Base-by-base conservation (phyloP, 1,140 invertebrate species). In the Arctopsyche grandis region DNA sequence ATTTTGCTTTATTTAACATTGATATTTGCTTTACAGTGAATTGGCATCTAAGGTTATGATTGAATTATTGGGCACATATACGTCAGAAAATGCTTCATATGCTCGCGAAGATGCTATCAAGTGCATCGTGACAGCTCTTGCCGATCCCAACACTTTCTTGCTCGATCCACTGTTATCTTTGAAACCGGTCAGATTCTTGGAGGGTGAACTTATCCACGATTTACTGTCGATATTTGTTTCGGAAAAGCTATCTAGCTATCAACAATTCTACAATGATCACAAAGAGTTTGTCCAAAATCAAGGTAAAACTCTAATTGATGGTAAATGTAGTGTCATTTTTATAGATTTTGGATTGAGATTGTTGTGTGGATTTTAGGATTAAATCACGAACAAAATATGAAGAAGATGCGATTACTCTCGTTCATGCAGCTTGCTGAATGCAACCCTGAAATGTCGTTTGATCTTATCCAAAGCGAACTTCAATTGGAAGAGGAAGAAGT, bases 351-450 rank as follows among this genome's bases (percentile, higher is more conserved):
- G n/a, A n/a, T n/a, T n/a, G n/a, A 66, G 52, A 38, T 69, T 76
- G 75, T 38, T 69, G 46, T 80, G 10, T 38, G 29, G 7, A 29
- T 78, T 75, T 60, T 84, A 93, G 94, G 94, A 75, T 87, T 99
- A 22, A 95, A 96, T 84, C 97, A 99, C 87, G 96, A 98, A 83
- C 93, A 97, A 84, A 98, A 99, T 84, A 92, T 98, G 88, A 95
- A 97, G 83, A 99, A 99, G 87, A 99, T 99, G 97, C 91, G 97
- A 77, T 89, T 99, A 81, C 85, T 99, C 16, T 97, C 97, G 0
- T 98, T 99, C 84, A 98, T 99, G 95, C 97, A 98, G 86, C 91
- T 99, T 85, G 97, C 97, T 10, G 97, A 99, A 86, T 94, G 91
- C 63, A 93, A 93, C 85, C 93, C 94, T 48, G 97, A 99, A 89